Base-by-base conservation (phyloP, 2,113 vertebrate species). In the Pedetes capensis region DNA sequence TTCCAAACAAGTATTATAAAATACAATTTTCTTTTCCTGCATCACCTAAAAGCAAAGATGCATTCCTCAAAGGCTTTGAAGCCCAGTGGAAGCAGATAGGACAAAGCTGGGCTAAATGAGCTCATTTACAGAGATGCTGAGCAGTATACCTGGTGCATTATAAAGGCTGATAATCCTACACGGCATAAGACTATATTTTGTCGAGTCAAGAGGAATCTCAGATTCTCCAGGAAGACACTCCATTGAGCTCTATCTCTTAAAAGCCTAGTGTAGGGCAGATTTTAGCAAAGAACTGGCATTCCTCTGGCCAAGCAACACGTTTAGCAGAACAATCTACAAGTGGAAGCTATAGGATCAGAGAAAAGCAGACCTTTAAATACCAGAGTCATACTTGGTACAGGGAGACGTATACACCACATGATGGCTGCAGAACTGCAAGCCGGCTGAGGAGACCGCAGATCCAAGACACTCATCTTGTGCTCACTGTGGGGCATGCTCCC, bases 381-480 rank as follows among this genome's bases (percentile, higher is more conserved):
- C 4, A 25, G 23, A 64, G 1, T 49, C 59, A 37, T 5, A 16
- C 20, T 0, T 0, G 7, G 59, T 22, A 27, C 76, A 39, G 20
- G 23, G 37, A 23, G 47, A 37, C 0, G 1, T 11, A 23, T 7
- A 16, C 17, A 23, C 0, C 5, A 0, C 0, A 12, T 4, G 7
- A 39, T 12, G 20, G n/a, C 12, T 1, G 7, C 8, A 17, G n/a
- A 59, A 47, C 25, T 3, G 8, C 39, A 10, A 3, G 29, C 49
- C 18, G 51, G 42, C 81, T 69, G 17, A 53, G 49, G 34, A n/a
- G 6, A 6, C 25, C 0, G 37, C 68, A 66, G 27, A 9, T 34
- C 61, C 39, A 7, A 22, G 29, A 23, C 18, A 22, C 63, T 8
- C n/a, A 37, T 8, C 55, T 34, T 37, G 29, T 2, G 10, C 51